These are phyloP conservation scores for Valencia hispanica DNA, from an alignment of 2,797 vertebrate genomes.

Conservation along the genomic window DNA sequence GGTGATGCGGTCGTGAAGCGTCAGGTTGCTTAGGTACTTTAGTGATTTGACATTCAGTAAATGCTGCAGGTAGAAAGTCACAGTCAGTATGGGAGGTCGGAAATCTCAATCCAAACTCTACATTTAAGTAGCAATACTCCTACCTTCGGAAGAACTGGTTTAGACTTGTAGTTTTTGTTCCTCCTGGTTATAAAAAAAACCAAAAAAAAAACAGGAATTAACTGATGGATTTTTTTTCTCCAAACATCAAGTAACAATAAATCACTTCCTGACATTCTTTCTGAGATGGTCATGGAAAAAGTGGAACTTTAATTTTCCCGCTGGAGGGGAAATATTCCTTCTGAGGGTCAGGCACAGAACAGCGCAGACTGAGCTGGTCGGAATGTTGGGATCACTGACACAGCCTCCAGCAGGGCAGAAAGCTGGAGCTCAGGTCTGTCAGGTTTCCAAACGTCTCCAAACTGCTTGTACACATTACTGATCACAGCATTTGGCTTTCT, in stretches of 20 bases:
- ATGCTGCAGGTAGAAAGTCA: slow-evolving; percentile 77
- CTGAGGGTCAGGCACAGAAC: slow-evolving; percentile 30
- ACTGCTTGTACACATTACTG: neutral
- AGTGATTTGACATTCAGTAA: slow-evolving; percentile 95
- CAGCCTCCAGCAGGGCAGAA: slow-evolving; percentile 25
- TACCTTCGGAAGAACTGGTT: slow-evolving; percentile 94
- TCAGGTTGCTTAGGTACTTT: slow-evolving; percentile 94
- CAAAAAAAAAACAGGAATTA: slow-evolving; percentile 22
- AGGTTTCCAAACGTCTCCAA: slow-evolving; percentile 12
- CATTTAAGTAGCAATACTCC: slow-evolving; percentile 16
- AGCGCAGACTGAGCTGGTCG: slow-evolving; percentile 24
- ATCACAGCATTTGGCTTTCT: neutral
- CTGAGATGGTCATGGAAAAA: slow-evolving; percentile 24
- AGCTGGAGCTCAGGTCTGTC: slow-evolving; percentile 29
- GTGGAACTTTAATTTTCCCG: slow-evolving; percentile 34
- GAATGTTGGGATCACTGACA: slow-evolving; percentile 41
- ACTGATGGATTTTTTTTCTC: slow-evolving; percentile 9
- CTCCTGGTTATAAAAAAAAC: slow-evolving; percentile 81
- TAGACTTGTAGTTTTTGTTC: slow-evolving; percentile 93
- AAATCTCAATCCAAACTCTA: neutral
- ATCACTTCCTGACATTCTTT: slow-evolving; percentile 28
- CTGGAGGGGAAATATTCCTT: slow-evolving; percentile 35
- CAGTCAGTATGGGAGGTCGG: neutral
- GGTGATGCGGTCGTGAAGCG: slow-evolving; percentile 96
- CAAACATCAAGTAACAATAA: neutral